A percentile compares a stretch with the other conserved stretches of the same genome.
phyloP scores from a whole-genome alignment of 2,113 vertebrate genomes.

The Cyanoramphus novaezelandiae region DNA sequence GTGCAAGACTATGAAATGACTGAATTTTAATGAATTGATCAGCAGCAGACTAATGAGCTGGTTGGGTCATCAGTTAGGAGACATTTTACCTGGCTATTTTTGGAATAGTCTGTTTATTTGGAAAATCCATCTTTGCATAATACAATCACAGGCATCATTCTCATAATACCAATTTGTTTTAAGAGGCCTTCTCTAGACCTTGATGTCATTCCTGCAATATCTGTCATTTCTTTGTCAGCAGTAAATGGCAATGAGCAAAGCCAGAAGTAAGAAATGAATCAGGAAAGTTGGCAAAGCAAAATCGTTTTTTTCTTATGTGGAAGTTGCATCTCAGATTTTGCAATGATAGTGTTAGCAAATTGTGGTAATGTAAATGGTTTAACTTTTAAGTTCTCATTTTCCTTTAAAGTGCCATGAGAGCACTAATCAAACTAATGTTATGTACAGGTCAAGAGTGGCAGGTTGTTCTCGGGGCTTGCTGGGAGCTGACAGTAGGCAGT shows the following conservation, averaged over 20 bases:
- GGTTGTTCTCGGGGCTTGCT: conserved; percentile 12
- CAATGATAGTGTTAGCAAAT: not conserved
- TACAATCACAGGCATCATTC: conserved; percentile 10
- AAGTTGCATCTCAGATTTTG: not conserved
- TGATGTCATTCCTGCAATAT: conserved; percentile 47
- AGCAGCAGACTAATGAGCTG: not conserved
- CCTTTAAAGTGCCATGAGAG: not conserved
- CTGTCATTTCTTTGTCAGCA: conserved; percentile 50
- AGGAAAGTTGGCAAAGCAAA: conserved; percentile 24
- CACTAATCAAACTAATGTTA: conserved; percentile 54
- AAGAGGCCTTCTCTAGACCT: conserved; percentile 37
- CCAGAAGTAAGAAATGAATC: conserved; percentile 13
- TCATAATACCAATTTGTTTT: conserved; percentile 45
- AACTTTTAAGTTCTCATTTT: conserved; percentile 41
- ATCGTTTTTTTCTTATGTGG: not conserved
- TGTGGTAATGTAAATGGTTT: not conserved
- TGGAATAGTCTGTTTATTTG: conserved; percentile 57
- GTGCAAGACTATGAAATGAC: not conserved
- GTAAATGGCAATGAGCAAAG: conserved; percentile 24
- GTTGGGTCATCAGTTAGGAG: not conserved
- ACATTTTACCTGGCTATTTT: conserved; percentile 33
- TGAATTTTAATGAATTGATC: not conserved
- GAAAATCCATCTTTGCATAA: conserved; percentile 43
- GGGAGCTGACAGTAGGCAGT: conserved; percentile 48
- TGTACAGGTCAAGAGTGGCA: conserved; percentile 24